Evolutionary conservation across 2,797 vertebrate genomes (phyloP), one percentile per base, ranked within the genome.

Genomic region (Botia kubotai): DNA sequence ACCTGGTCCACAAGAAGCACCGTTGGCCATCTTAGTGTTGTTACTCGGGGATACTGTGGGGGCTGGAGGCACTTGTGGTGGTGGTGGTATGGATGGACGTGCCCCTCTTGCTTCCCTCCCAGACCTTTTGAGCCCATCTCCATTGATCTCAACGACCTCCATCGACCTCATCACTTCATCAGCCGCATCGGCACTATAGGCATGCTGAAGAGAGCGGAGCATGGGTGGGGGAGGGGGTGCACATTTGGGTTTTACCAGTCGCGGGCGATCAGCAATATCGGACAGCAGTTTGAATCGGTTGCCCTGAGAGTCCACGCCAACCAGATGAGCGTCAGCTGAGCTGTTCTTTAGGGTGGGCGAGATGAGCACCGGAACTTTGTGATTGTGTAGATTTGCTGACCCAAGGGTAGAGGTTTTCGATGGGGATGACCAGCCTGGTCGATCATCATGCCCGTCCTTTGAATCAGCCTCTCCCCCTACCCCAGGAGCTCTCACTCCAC

Each of bases 291-390:
- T 98, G 89, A 99, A 99, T 84, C 97, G 97, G 91, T 99, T 99
- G 92, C 98, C 97, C 95, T 98, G 97, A 94, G 98, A 99, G 95
- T 99, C 98, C 77, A 98, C 95, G 82, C 96, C 98, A 23, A 99
- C 97, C 72, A 97, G 93, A 91, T 98, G 97, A 87, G 96, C 96
- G 0, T 98, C 97, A 2, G 95, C 95, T n/a, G 97, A 93, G 90
- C 94, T 94, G 90, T 97, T 96, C 91, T 98, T 98, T 84, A 97
- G 91, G 26, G 97, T 98, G 75, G 98, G 98, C 7, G 98, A 99
- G 91, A 99, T 99, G 74, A 99, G 94, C 83, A 99, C 98, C 0
- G 98, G 97, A 89, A 99, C 98, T 95, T 98, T 99, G 94, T 99
- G 97, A 92, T 98, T 99, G 90, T 98, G 97, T 75, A 92, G 89